Evolutionary conservation across 2,888 invertebrate genomes (phyloP), one percentile per base, ranked within the genome.

Genomic region (Tipula unca): DNA sequence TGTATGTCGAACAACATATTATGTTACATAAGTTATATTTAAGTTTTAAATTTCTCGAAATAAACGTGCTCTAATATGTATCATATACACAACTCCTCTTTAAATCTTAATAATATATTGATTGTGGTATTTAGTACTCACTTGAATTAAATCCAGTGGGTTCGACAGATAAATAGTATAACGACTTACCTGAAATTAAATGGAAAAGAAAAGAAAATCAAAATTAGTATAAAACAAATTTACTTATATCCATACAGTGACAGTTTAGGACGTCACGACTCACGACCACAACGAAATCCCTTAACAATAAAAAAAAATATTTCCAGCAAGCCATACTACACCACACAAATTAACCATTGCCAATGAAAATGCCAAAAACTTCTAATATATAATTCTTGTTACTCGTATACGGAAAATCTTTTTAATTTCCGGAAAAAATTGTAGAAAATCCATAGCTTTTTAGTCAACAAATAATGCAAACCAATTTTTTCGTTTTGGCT

Each of bases 151-250:
- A 69, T 69, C 69, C 69, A 10, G 69, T 69, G 69, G 69, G 69
- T 69, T 69, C 69, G 69, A 69, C 69, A 69, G 69, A 69, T 69
- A 69, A 69, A 69, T 69, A 69, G 69, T 69, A 69, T 25, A 69
- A 69, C 69, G 69, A 69, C 69, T 69, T 69, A 69, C 69, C 69
- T 69, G 69, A 69, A 69, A 69, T 69, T 25, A 69, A 69, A 69
- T 69, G 13, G 3, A 54, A 54, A 54, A 54, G 25, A 69, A 48
- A 3, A 25, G 69, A 69, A 69, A 69, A 69, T 69, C 17, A 25
- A 10, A 25, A 69, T 69, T 69, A 69, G 25, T 25, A 69, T 10
- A 25, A 69, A 25, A 25, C 20, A 3, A 69, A 69, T 69, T 25
- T 69, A 10, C 2, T 13, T 1, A 48, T 3, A n/a, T 3, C 48